phyloP scores from a whole-genome alignment of 2,797 vertebrate genomes.

The Danio tinwini region DNA sequence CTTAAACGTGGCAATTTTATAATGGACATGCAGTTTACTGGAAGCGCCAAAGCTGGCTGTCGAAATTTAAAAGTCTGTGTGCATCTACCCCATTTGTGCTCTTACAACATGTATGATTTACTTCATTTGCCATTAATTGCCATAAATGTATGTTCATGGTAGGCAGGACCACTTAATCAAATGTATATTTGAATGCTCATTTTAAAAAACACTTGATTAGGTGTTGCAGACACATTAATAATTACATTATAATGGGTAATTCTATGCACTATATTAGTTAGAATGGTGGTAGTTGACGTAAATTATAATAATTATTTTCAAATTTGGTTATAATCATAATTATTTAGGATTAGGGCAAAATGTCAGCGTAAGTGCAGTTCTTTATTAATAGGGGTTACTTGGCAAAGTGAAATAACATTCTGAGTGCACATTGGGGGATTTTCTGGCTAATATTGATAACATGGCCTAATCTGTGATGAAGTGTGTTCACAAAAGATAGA shows the following conservation, averaged over 20 bases:
- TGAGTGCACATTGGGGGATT: neutral
- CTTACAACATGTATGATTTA: too few species aligned
- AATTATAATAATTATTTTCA: neutral
- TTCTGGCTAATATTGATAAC: slow-evolving; percentile 23
- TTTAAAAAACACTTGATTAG: neutral
- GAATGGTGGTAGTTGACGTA: neutral
- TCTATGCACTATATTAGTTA: neutral
- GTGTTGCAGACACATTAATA: neutral
- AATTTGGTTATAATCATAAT: neutral
- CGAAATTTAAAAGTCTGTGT: too few species aligned
- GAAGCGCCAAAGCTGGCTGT: too few species aligned
- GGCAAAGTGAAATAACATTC: neutral
- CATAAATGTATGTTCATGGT: too few species aligned
- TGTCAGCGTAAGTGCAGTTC: neutral
- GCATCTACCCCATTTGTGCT: too few species aligned
- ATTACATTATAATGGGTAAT: neutral
- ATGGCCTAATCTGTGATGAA: neutral
- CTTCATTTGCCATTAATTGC: too few species aligned
- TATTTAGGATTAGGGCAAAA: neutral
- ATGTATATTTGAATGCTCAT: too few species aligned
- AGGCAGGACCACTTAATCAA: too few species aligned
- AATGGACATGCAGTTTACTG: too few species aligned
- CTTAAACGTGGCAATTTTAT: too few species aligned
- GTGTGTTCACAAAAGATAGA: slow-evolving; percentile 38
- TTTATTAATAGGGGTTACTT: neutral